Evolutionary conservation across 2,797 vertebrate genomes (phyloP).

Genomic region (Iguana delicatissima): DNA sequence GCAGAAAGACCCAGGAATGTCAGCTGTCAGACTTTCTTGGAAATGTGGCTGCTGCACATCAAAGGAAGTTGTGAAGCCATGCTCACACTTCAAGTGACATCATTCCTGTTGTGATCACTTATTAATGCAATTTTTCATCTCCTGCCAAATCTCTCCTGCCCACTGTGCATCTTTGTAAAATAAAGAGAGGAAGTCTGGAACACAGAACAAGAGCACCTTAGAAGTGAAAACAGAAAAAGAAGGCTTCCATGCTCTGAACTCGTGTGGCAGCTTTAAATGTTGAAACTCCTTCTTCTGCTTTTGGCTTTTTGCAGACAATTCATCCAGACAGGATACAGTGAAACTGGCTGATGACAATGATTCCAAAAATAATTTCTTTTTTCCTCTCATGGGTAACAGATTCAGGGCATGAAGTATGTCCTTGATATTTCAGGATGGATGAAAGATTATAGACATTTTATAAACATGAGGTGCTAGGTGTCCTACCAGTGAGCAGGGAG

Average conservation of each 20-base stretch:
- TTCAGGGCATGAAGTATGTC: constrained; percentile 36
- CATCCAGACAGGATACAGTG: constrained; percentile 16
- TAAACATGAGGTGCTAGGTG: neutral
- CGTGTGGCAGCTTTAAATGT: constrained; percentile 53
- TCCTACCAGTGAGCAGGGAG: neutral
- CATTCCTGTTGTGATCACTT: neutral
- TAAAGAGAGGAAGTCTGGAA: neutral
- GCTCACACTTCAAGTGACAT: neutral
- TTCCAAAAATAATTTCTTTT: constrained; percentile 56
- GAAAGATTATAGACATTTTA: neutral
- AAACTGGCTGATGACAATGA: constrained; percentile 47
- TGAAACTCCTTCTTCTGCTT: constrained; percentile 57
- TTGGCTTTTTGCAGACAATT: constrained; percentile 61
- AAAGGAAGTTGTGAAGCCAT: neutral
- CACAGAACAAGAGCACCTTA: constrained; percentile 1
- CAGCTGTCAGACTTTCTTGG: too few relatives aligned
- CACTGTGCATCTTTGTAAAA: neutral
- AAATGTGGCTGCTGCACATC: too few relatives aligned
- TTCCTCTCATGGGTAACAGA: constrained; percentile 17
- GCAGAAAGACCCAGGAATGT: too few relatives aligned
- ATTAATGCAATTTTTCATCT: neutral
- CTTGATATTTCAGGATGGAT: neutral
- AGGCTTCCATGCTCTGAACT: constrained; percentile 49
- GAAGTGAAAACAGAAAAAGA: constrained; percentile 34
- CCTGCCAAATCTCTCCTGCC: neutral